Base-by-base conservation (phyloP, 2,888 invertebrate species). In the Aethes cnicana region DNA sequence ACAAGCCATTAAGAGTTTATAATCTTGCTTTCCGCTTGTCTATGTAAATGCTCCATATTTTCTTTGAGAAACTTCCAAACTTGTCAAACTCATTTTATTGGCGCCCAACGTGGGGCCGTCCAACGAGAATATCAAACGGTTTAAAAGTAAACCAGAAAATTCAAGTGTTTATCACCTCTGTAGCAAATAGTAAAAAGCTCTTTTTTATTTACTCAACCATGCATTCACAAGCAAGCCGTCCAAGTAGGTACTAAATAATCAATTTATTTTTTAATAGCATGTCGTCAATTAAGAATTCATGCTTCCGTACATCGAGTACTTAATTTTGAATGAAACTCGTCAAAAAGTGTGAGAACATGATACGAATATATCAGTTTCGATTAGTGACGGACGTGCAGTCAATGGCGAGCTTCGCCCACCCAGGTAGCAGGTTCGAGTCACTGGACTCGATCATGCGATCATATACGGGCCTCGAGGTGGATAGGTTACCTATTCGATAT, bases 351-450 rank as follows among this genome's bases (percentile, higher is more conserved):
- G 36, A 25, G 58, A 64, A 58, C 55, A 56, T 44, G 61, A 60
- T 63, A 59, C 59, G 49, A 59, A 67, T 70, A n/a, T n/a, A 72
- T 71, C 72, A 63, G 57, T 63, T 62, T 60, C 66, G 47, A 47
- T 53, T 47, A 53, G 47, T 42, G 47, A 46, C 28, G 37, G 47
- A 46, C 28, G 37, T 37, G 37, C 49, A 44, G 3, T 21, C 18
- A 25, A 25, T 23, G 44, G 37, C 16, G 28, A 18, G 37, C 23
- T 3, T 20, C 33, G 53, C 47, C 53, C 47, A 47, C 53, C 47
- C 53, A 53, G 64, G 65, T 63, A 58, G 63, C 57, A 54, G 25
- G 30, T 56, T 44, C 12, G 47, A 56, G 36, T 33, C 20, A 30
- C n/a, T n/a, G 20, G n/a, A 30, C n/a, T 49, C 36, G 41, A 39